Evolutionary conservation across 2,888 invertebrate species (phyloP), one percentile per base, ranked within the genome.

Genomic region (Caenorhabditis auriculariae): DNA sequence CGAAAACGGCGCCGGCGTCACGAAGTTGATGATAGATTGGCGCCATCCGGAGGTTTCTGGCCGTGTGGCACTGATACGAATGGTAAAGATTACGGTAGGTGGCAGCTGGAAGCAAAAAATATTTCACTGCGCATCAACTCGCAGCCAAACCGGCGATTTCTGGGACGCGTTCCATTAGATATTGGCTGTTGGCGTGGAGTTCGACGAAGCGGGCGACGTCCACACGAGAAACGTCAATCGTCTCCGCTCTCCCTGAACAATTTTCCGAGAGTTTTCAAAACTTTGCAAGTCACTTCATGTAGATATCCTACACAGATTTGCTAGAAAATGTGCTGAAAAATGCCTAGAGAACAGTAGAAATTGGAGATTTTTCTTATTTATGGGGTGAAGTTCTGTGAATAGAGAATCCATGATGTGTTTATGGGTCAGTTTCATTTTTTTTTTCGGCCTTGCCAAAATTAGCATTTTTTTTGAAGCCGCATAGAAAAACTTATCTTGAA

Each of bases 171-270:
- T 94, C 93, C 28, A 90, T 86, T 26, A 96, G 84, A 83, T 94
- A 96, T 81, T 91, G 89, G 60, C 90, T 88, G 83, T 96, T 98
- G 82, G 94, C 94, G 83, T 98, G 96, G 32, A 94, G 86, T 0
- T 91, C 91, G 7, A 93, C 85, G 82, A 93, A 94, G 17, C 94
- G 87, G 54, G 90, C 89, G 29, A 94, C 89, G 77, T 94, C 93
- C 53, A 93, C 83, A 75, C 90, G 89, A 83, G 93, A 91, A 85
- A 93, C 87, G 82, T 94, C 93, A 1, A 58, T 58, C 2, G 58
- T 55, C 24, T 53, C 28, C n/a, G 42, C 43, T 21, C 49, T n/a
- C n/a, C n/a, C n/a, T n/a, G n/a, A n/a, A n/a, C n/a, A n/a, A n/a
- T n/a, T n/a, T n/a, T n/a, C n/a, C n/a, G n/a, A n/a, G n/a, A n/a